Conservation (phyloP, 2,888 invertebrate species). For the Clusia tigrina region DNA sequence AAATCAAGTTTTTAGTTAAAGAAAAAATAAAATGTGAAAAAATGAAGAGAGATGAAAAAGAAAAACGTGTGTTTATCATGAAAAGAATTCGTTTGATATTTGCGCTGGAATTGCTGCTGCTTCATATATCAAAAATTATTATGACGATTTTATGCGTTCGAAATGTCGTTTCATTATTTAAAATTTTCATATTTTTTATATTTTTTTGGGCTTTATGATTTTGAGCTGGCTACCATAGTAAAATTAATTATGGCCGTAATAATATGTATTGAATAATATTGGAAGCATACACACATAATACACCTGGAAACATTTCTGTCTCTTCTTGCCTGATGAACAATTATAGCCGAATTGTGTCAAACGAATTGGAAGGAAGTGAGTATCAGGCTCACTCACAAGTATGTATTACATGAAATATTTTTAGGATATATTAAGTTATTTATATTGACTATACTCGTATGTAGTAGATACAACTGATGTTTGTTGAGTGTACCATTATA, state of each 20-base stretch:
- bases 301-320: background rate
- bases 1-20: conserved; percentile 3
- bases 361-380: too few species aligned
- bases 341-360: too few species aligned
- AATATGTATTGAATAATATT: conserved; percentile 32
- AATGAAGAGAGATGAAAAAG: conserved; percentile 5
- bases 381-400: too few species aligned
- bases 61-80: conserved; percentile 45
- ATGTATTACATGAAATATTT: too few species aligned
- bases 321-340: too few species aligned
- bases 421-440: too few species aligned
- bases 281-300: background rate
- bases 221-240: conserved; percentile 47
- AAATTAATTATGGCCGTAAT: conserved; percentile 49
- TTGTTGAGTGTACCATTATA: too few species aligned
- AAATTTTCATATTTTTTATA: conserved; percentile 30
- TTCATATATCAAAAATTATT: conserved; percentile 64
- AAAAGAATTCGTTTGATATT: conserved; percentile 63
- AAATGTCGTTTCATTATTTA: conserved; percentile 63
- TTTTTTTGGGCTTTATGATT: conserved; percentile 40
- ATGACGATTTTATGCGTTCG: conserved; percentile 64
- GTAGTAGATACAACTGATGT: too few species aligned
- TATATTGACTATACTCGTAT: too few species aligned
- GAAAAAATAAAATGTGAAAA: background rate
- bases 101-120: conserved; percentile 56